These are phyloP conservation scores for Myripristis jacobus DNA, from an alignment of 2,797 vertebrate species.

Conservation along the genomic window DNA sequence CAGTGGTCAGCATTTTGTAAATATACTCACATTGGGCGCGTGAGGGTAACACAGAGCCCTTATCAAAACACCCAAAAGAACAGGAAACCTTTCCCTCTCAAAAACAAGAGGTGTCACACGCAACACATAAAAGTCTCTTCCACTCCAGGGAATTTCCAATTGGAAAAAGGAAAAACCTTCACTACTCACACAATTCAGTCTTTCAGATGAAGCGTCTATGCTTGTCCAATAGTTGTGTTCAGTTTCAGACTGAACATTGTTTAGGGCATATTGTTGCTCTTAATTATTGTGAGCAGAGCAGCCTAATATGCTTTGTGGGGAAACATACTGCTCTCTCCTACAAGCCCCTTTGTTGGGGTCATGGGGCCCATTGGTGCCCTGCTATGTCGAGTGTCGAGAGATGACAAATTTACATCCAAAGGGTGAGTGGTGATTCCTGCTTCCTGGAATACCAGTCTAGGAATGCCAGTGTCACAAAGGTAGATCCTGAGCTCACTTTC, in stretches of 20 bases:
- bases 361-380: too few species aligned
- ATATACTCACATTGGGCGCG: slow-evolving; percentile 52
- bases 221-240: not conserved
- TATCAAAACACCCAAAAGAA: slow-evolving; percentile 68
- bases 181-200: not conserved
- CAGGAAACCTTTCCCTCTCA: slow-evolving; percentile 65
- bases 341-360: not conserved
- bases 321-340: slow-evolving; percentile 3
- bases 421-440: slow-evolving; percentile 91
- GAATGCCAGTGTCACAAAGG: slow-evolving; percentile 91
- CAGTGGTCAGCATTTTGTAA: slow-evolving; percentile 75
- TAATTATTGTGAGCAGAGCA: too few species aligned
- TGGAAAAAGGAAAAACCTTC: slow-evolving; percentile 10
- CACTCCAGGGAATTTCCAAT: slow-evolving; percentile 18
- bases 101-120: slow-evolving; percentile 67
- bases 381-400: slow-evolving; percentile 88
- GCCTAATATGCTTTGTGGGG: not conserved
- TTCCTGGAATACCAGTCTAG: slow-evolving; percentile 90
- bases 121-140: slow-evolving; percentile 27
- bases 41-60: slow-evolving; percentile 45
- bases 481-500: slow-evolving; percentile 90
- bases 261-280: slow-evolving; percentile 13
- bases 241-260: not conserved
- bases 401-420: slow-evolving; percentile 95
- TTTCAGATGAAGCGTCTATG: slow-evolving; percentile 8